Percentiles rank a stretch among this genome's conserved stretches.
These are phyloP conservation scores for Notarius quadriscutis DNA, from an alignment of 2,113 vertebrate genomes.

Conservation along the genomic window DNA sequence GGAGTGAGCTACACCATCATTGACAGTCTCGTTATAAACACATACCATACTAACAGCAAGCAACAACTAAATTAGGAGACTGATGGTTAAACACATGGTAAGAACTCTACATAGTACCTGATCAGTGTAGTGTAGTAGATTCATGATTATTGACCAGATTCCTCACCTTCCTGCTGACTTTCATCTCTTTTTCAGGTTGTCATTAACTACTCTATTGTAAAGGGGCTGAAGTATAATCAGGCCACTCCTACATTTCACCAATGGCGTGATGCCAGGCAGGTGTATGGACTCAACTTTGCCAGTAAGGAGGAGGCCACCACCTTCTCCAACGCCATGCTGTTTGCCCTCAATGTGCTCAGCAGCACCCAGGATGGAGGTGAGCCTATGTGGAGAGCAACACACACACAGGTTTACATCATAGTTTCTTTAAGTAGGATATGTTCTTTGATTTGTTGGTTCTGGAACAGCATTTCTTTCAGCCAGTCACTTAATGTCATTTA, in stretches of 20 bases:
- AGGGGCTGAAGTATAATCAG: no score
- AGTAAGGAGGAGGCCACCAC: no score
- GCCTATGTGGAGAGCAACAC: neutral
- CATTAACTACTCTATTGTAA: no score
- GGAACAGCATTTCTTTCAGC: neutral
- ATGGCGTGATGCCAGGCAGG: no score
- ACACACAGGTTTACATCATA: neutral
- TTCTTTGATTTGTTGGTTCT: neutral
- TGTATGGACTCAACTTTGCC: no score
- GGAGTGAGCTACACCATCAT: no score
- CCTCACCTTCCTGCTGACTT: neutral
- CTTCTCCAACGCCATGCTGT: no score
- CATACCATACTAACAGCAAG: no score
- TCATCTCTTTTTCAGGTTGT: neutral
- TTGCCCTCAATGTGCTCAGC: no score
- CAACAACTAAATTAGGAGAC: no score
- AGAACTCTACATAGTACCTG: neutral
- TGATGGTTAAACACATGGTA: neutral
- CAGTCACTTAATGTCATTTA: neutral
- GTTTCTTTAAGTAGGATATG: neutral
- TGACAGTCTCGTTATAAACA: no score
- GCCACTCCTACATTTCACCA: no score
- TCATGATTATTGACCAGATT: neutral
- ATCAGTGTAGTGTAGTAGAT: neutral
- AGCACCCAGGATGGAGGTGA: slow-evolving; percentile 72